phyloP scores from a whole-genome alignment of 2,888 invertebrate species.

The Tinea semifulvella region DNA sequence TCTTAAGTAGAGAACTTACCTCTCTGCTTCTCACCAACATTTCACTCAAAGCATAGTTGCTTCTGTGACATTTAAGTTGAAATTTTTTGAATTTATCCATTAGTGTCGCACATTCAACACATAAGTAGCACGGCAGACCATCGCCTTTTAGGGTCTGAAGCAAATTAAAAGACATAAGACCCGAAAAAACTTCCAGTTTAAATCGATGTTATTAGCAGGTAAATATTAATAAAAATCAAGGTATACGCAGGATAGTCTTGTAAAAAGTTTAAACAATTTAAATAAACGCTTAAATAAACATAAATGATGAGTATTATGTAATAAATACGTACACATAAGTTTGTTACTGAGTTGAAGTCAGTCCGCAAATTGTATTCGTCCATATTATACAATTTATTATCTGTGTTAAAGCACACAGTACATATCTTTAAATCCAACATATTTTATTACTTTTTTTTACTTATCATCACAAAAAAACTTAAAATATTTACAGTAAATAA shows the following conservation, averaged over 20 bases:
- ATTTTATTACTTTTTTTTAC: constrained; percentile 19
- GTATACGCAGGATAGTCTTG: too few relatives aligned
- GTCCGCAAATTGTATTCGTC: constrained; percentile 34
- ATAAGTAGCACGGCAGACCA: constrained; percentile 47
- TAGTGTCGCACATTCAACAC: constrained; percentile 39
- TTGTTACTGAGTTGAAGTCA: constrained; percentile 42
- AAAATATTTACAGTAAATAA: constrained; percentile 17
- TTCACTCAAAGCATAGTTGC: constrained; percentile 41
- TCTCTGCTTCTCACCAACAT: constrained; percentile 37
- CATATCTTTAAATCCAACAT: constrained; percentile 48
- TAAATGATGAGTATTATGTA: background rate
- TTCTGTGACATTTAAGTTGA: constrained; percentile 45
- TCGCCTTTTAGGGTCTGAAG: constrained; percentile 35
- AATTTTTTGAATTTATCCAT: constrained; percentile 38
- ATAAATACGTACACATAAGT: constrained; percentile 36
- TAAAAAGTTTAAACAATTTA: too few relatives aligned
- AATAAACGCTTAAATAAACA: too few relatives aligned
- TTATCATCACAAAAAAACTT: constrained; percentile 7
- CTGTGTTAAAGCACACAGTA: constrained; percentile 41
- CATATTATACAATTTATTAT: constrained; percentile 39
- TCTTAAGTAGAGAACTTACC: constrained; percentile 32
- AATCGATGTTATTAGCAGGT: too few relatives aligned
- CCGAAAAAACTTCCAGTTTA: too few relatives aligned
- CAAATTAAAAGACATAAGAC: constrained; percentile 2
- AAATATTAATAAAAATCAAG: too few relatives aligned